phyloP scores from a whole-genome alignment of 2,113 vertebrate genomes.

The Tachysurus fulvidraco region DNA sequence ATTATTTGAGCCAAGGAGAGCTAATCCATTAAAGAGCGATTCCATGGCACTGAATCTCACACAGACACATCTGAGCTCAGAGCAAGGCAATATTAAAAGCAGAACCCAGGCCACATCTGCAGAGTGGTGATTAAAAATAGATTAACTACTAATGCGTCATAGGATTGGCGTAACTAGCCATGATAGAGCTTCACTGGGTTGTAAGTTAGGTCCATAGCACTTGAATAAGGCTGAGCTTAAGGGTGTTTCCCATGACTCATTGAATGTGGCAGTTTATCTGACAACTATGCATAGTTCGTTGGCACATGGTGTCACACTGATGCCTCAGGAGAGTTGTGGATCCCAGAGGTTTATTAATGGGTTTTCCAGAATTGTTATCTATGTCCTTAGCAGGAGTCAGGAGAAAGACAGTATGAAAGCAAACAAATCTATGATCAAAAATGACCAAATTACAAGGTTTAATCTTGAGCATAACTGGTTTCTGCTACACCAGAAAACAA shows the following conservation, averaged over 20 bases:
- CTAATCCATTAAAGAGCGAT: slow-evolving; percentile 51
- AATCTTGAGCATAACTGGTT: not conserved
- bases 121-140: slow-evolving; percentile 45
- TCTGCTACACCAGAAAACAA: not conserved
- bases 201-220: not conserved
- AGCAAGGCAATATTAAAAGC: slow-evolving; percentile 41
- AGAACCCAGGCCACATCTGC: slow-evolving; percentile 20
- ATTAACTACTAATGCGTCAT: slow-evolving; percentile 31
- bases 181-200: slow-evolving; percentile 6
- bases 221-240: not conserved
- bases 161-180: not conserved
- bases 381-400: not conserved
- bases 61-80: slow-evolving; percentile 39
- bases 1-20: slow-evolving; percentile 51
- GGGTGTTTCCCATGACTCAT: slow-evolving; percentile 7
- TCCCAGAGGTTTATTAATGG: slow-evolving; percentile 8
- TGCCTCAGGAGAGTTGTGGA: not conserved
- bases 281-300: not conserved
- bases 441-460: not conserved
- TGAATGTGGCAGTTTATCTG: not conserved
- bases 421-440: not conserved
- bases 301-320: not conserved
- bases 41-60: slow-evolving; percentile 36
- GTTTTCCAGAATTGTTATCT: not conserved
- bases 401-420: not conserved